A percentile compares a stretch with the other conserved stretches of the same genome.
Evolutionary conservation across 1,140 invertebrate species (phyloP).

Genomic region (Hyposmocoma kahamanoa): DNA sequence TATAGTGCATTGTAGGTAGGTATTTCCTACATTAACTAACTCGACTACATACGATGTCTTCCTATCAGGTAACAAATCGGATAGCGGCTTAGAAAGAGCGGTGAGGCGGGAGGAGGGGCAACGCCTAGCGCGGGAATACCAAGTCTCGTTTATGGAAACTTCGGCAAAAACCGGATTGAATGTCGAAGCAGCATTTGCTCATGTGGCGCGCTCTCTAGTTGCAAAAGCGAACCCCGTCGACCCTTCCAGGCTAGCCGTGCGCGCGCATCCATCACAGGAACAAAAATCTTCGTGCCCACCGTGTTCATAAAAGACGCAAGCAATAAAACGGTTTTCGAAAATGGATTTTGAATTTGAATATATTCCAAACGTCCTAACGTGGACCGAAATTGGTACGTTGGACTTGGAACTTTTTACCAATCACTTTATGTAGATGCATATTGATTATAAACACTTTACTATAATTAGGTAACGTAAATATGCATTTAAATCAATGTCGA

Average conservation of each 20-base stretch:
- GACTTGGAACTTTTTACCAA: neutral
- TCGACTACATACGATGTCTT: no score
- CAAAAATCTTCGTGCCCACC: constrained; percentile 59
- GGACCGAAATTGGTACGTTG: neutral
- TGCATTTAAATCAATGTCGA: no score
- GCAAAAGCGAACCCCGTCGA: constrained; percentile 60
- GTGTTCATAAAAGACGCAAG: constrained; percentile 59
- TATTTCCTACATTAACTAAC: no score
- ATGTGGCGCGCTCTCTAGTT: constrained; percentile 80
- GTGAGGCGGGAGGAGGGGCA: constrained; percentile 88
- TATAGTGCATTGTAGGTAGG: no score
- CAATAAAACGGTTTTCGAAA: constrained; percentile 10
- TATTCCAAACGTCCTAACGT: no score
- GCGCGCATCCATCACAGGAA: constrained; percentile 56
- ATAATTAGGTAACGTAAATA: no score
- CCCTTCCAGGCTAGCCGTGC: constrained; percentile 51
- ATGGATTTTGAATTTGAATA: no score
- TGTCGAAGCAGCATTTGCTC: constrained; percentile 87
- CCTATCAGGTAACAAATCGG: constrained; percentile 88
- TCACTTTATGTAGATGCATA: neutral
- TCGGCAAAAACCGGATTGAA: constrained; percentile 90
- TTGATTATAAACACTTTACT: no score
- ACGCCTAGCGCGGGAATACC: constrained; percentile 85
- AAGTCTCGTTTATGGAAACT: constrained; percentile 91
- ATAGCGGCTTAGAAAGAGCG: constrained; percentile 81